phyloP scores from a whole-genome alignment of 2,797 vertebrate genomes.

The Apogon talboti region DNA sequence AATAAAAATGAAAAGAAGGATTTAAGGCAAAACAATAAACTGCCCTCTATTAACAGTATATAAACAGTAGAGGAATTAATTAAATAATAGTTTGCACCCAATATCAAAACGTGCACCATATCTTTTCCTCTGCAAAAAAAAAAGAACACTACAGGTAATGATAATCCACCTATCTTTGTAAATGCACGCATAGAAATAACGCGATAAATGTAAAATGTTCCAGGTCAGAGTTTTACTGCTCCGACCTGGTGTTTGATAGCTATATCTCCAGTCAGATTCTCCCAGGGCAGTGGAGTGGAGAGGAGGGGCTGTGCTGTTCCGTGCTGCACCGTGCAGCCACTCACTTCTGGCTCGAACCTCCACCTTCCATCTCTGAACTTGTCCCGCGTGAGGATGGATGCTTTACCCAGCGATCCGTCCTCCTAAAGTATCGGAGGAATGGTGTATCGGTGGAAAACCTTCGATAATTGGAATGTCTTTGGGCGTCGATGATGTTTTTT shows the following conservation, averaged over 20 bases:
- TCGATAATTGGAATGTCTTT: slow-evolving; percentile 44
- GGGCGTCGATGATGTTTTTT: slow-evolving; percentile 77
- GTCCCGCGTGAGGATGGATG: slow-evolving; percentile 72
- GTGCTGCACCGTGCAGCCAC: slow-evolving; percentile 63
- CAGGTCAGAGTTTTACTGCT: slow-evolving; percentile 1
- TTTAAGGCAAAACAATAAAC: too few species aligned
- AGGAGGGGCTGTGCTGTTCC: slow-evolving; percentile 63
- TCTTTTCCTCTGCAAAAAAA: too few species aligned
- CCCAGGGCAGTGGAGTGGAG: slow-evolving; percentile 49
- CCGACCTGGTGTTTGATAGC: too few species aligned
- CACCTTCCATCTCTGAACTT: slow-evolving; percentile 65
- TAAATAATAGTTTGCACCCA: not conserved
- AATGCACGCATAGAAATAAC: too few species aligned
- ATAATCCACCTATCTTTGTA: not conserved
- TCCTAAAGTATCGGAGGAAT: slow-evolving; percentile 48
- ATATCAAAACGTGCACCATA: too few species aligned
- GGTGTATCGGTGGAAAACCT: slow-evolving; percentile 29
- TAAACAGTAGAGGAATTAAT: not conserved
- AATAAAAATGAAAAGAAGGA: too few species aligned
- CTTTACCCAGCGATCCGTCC: slow-evolving; percentile 34
- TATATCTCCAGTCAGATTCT: slow-evolving; percentile 13
- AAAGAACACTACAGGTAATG: not conserved
- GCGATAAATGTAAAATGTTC: not conserved
- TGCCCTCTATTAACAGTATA: too few species aligned
- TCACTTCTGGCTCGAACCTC: slow-evolving; percentile 72